These are phyloP conservation scores for Thalassaphorura encarpata DNA, from an alignment of 1,140 invertebrate genomes.

Conservation along the genomic window DNA sequence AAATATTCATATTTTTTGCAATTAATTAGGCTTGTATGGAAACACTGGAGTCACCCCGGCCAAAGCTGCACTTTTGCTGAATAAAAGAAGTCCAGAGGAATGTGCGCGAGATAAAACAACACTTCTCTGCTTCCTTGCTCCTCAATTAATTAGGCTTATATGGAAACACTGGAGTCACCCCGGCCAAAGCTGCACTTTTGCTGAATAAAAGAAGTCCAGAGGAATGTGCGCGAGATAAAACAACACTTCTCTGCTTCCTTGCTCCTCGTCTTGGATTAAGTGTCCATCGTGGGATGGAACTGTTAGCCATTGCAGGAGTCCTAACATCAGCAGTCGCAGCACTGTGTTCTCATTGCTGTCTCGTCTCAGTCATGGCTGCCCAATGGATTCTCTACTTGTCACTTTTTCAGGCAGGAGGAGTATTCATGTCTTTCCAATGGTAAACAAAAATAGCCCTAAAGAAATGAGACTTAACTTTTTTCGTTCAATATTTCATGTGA, in stretches of 20 bases:
- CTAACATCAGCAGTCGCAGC: slow-evolving; percentile 55
- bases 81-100: slow-evolving; percentile 40
- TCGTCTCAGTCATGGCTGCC: slow-evolving; percentile 49
- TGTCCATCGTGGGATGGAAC: slow-evolving; percentile 57
- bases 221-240: slow-evolving; percentile 52
- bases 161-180: slow-evolving; percentile 68
- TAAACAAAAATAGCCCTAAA: slow-evolving; percentile 40
- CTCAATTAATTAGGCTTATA: slow-evolving; percentile 59
- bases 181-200: slow-evolving; percentile 52
- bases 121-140: slow-evolving; percentile 54
- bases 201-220: slow-evolving; percentile 40
- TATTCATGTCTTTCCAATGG: slow-evolving; percentile 68
- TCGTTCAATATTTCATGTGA: background rate
- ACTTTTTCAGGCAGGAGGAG: slow-evolving; percentile 64
- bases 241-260: slow-evolving; percentile 57
- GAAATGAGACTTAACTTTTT: background rate
- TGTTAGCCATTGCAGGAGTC: slow-evolving; percentile 55
- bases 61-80: slow-evolving; percentile 48
- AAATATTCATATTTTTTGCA: no score
- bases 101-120: slow-evolving; percentile 56
- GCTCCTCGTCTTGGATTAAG: slow-evolving; percentile 55
- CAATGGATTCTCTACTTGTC: slow-evolving; percentile 67
- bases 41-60: slow-evolving; percentile 68
- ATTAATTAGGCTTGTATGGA: slow-evolving; percentile 54
- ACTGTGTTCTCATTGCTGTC: slow-evolving; percentile 52